Conservation (phyloP, 2,797 vertebrate genomes). For the Gila robusta region DNA sequence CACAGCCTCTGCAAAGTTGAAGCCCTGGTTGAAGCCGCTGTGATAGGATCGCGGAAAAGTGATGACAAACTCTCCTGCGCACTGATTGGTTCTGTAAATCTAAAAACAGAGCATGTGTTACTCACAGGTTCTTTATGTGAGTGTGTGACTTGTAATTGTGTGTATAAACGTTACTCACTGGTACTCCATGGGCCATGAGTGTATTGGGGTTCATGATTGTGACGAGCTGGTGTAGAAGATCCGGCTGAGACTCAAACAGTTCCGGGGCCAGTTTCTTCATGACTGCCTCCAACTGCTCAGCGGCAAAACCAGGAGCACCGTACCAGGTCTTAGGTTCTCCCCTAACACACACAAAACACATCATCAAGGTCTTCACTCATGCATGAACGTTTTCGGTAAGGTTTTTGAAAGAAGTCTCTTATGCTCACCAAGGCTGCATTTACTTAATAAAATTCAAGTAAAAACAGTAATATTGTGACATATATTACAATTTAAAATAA, state of each 20-base stretch:
- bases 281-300: constrained; percentile 94
- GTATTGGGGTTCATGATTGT: constrained; percentile 98
- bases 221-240: constrained; percentile 94
- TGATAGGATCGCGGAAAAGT: constrained; percentile 97
- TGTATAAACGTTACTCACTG: constrained; percentile 77
- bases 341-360: constrained; percentile 73
- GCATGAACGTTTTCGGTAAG: not conserved
- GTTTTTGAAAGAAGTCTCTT: not conserved
- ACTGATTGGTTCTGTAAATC: constrained; percentile 98
- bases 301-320: constrained; percentile 94
- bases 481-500: not conserved
- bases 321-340: constrained; percentile 99
- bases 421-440: not conserved
- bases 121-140: constrained; percentile 88
- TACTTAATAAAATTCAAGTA: not conserved
- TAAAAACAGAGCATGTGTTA: constrained; percentile 64
- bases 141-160: constrained; percentile 93
- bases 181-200: constrained; percentile 92
- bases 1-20: constrained; percentile 98
- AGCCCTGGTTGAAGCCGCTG: constrained; percentile 98
- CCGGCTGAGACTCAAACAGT: constrained; percentile 93
- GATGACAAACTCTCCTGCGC: constrained; percentile 97
- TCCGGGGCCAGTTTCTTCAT: constrained; percentile 98
- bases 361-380: not conserved
- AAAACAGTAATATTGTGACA: not conserved